Evolutionary conservation across 35 echinoderm and acorn worm species (phyloP), one percentile per base, ranked within the genome.

Genomic region (Lytechinus pictus): DNA sequence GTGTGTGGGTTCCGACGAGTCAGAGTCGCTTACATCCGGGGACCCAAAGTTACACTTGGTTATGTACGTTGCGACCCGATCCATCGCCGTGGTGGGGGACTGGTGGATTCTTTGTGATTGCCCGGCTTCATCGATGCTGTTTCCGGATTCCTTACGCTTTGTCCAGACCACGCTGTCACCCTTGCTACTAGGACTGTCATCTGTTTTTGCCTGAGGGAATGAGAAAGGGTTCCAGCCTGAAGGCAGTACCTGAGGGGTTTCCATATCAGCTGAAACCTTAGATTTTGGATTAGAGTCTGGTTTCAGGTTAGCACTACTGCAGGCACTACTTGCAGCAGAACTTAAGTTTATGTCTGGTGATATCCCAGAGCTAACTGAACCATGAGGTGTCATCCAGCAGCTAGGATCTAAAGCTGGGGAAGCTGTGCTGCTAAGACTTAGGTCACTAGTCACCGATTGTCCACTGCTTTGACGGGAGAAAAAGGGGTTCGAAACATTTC

Each of bases 391-490:
- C 11, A 96, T 56, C 24, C 96, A 21, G 3, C 97, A 96, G 33
- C 97, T 96, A 89, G 96, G 97, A 28, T 97, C 97, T 51, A 95
- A 87, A 28, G 96, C 94, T 61, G 97, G 97, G 56, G 97, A 97
- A 71, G 97, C 96, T 86, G 95, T 96, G 52, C 95, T 97, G 79
- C 97, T 97, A 44, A 95, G 89, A 89, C 98, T 99, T 11, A 95
- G 94, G 54, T 99, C 98, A 97, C 98, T 99, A 53, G 89, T 95
- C 9, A 92, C 53, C 24, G 98, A 99, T 54, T 99, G 98, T 33
- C 94, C 60, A 60, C 98, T 99, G 51, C 87, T 94, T 71, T 96
- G 96, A n/a, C 96, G 96, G 10, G 96, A 91, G 29, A 96, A 96
- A 52, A 96, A 92, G 13, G 96, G 96, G 95, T 94, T 96, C 24